Evolutionary conservation across 1,140 invertebrate species (phyloP), one percentile per base, ranked within the genome.

Genomic region (Myzus persicae): DNA sequence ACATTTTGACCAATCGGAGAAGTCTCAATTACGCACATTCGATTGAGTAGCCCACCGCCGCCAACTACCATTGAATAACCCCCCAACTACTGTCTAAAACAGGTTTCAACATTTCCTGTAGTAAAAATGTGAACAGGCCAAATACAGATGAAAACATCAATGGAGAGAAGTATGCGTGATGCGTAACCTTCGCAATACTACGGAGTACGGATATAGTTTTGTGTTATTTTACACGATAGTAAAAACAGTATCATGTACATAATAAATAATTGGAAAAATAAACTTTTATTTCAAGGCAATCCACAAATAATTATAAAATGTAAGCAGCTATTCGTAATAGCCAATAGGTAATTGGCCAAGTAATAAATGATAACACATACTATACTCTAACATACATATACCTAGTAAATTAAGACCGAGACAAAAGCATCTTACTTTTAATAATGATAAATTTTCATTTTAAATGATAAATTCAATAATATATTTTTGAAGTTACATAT

Each of bases 81-180:
- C n/a, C 11, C n/a, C n/a, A n/a, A n/a, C n/a, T n/a, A 76, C 11
- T 44, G 42, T 18, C 5, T n/a, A 44, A 91, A 91, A 91, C 59
- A n/a, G 40, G 38, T 91, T 91, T 44, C 59, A 11, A 44, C 90
- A n/a, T 91, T 91, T 91, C 90, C 90, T 59, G 90, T 91, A 46
- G 26, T n/a, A 59, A 91, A 42, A 76, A 91, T 46, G n/a, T 38
- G 42, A 40, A 89, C 48, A 36, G 22, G 26, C 26, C n/a, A 51
- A 44, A 89, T 76, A 91, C 54, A 36, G 26, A 91, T 42, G 24
- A 76, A 42, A 76, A 91, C 51, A 91, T 76, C 40, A 36, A 42
- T 91, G 42, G 31, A 91, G 7, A 76, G 26, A 67, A 91, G 22
- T 36, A 24, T 40, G 4, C n/a, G 59, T 76, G 59, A n/a, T 76